Evolutionary conservation across 2,113 vertebrate species (phyloP).

Genomic region (Tachycineta bicolor): DNA sequence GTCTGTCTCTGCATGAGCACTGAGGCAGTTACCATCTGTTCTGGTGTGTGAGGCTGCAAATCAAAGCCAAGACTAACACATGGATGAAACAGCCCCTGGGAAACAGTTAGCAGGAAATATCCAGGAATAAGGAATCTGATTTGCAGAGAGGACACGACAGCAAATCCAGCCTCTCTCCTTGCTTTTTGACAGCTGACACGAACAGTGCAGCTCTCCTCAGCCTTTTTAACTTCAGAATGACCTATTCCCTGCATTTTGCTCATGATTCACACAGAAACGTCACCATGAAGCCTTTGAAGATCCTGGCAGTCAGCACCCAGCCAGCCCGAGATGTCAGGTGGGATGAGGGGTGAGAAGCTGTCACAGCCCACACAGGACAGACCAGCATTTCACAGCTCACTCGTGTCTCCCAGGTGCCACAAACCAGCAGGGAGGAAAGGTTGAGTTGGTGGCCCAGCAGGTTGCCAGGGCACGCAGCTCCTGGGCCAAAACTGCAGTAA

Average conservation of each 20-base stretch:
- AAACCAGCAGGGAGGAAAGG: not conserved
- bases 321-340: rapidly evolving
- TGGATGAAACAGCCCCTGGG: not conserved
- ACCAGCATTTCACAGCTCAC: not conserved
- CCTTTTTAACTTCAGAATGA: not conserved
- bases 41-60: not conserved
- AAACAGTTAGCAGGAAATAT: not conserved
- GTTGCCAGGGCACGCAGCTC: not conserved
- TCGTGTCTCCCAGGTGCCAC: not conserved
- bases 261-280: not conserved
- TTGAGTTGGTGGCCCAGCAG: not conserved
- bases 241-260: not conserved
- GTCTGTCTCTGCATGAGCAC: not conserved
- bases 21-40: not conserved
- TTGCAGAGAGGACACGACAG: not conserved
- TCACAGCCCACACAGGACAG: rapidly evolving
- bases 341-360: not conserved
- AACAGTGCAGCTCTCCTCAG: not conserved
- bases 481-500: not conserved
- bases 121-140: not conserved
- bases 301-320: not conserved
- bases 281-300: not conserved
- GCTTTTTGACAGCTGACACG: not conserved
- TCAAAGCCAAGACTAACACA: not conserved
- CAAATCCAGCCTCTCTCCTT: not conserved